Evolutionary conservation across 2,797 vertebrate genomes (phyloP).

Genomic region (Sebastes nivosus): DNA sequence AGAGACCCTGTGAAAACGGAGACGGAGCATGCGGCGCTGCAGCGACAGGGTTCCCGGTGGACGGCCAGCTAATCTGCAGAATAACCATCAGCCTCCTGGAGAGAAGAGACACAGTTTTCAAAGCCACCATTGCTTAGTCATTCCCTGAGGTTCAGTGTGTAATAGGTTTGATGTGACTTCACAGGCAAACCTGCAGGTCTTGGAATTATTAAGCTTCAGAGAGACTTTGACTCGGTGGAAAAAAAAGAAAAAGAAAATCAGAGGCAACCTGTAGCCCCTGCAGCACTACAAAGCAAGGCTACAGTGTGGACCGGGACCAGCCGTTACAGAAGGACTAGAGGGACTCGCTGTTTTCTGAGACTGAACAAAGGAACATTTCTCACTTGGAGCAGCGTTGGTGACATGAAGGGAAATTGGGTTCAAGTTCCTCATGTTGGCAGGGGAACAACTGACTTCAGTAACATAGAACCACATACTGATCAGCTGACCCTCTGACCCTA

Average conservation of each 20-base stretch:
- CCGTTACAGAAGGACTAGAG: neutral
- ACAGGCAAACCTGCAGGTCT: conserved; percentile 40
- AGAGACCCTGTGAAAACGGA: neutral
- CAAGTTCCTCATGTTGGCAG: neutral
- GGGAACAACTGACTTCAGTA: neutral
- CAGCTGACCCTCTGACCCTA: neutral
- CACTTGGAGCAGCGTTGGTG: neutral
- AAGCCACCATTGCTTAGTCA: conserved; percentile 14
- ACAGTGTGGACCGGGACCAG: neutral
- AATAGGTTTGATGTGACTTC: conserved; percentile 59
- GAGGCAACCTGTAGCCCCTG: conserved; percentile 31
- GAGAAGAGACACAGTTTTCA: conserved; percentile 9
- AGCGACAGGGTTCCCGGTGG: neutral
- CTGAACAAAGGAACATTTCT: conserved; percentile 15
- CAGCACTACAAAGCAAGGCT: conserved; percentile 8
- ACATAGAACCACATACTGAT: neutral
- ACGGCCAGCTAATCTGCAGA: conserved; percentile 24
- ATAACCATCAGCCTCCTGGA: conserved; percentile 10
- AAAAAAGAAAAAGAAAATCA: conserved; percentile 9
- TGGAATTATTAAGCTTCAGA: conserved; percentile 33
- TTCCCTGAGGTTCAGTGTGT: neutral
- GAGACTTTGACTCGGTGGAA: conserved; percentile 1
- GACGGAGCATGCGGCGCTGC: neutral
- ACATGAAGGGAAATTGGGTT: neutral
- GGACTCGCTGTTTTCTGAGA: neutral